A percentile compares a stretch with the other conserved stretches of the same genome.
Conservation (phyloP, 2,888 invertebrate genomes). For the Drosophila anomalata region DNA sequence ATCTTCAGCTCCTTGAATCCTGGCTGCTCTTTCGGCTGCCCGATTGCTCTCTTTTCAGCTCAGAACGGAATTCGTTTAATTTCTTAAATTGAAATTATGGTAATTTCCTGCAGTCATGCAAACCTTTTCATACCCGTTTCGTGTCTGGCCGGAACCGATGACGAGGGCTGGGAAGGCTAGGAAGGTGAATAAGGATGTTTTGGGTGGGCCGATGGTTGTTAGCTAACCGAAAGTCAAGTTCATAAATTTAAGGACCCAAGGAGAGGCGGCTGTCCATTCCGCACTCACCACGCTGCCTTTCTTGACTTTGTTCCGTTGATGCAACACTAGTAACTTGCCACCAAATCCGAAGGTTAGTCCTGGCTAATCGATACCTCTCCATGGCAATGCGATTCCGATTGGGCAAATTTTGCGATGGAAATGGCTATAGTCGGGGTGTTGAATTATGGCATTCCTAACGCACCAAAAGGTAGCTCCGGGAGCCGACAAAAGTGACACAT, state of each 20-base stretch:
- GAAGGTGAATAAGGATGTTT: not conserved
- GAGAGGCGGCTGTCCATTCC: constrained; percentile 28
- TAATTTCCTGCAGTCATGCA: constrained; percentile 80
- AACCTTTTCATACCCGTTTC: constrained; percentile 65
- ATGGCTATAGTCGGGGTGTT: constrained; percentile 58
- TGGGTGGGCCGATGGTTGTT: constrained; percentile 22
- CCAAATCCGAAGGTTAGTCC: constrained; percentile 22
- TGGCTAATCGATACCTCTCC: constrained; percentile 51
- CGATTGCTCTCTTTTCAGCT: constrained; percentile 37
- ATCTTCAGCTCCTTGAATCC: not conserved
- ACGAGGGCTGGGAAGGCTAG: not conserved
- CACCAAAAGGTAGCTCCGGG: constrained; percentile 46
- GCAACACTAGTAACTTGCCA: not conserved
- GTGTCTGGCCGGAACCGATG: constrained; percentile 54
- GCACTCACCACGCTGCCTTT: constrained; percentile 34
- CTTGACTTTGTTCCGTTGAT: not conserved
- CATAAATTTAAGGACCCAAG: constrained; percentile 67
- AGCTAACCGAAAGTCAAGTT: constrained; percentile 74
- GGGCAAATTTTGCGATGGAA: constrained; percentile 2
- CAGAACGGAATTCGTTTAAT: constrained; percentile 72
- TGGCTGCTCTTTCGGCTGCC: constrained; percentile 4
- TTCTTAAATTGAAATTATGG: constrained; percentile 82
- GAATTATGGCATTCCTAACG: constrained; percentile 64
- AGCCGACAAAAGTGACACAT: constrained; percentile 59
- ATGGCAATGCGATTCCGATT: constrained; percentile 22